Conservation (phyloP, 2,113 vertebrate genomes). For the Hyaena hyaena region DNA sequence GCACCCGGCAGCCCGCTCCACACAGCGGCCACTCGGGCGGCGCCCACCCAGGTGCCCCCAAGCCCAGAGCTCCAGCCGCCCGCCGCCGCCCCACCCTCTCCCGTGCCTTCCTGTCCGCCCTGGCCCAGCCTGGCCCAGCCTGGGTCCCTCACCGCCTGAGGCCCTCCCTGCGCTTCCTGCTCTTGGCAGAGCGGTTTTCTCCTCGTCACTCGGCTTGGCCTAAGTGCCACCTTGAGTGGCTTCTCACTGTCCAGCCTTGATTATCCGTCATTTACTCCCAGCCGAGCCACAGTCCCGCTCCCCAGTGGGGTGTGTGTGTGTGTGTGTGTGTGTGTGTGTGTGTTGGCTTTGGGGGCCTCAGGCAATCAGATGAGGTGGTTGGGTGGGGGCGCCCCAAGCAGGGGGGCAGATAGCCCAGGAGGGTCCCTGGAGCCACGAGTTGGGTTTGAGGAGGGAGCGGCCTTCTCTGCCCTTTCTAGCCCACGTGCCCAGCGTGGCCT, state of each 20-base stretch:
- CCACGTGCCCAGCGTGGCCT: background rate
- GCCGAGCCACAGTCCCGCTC: background rate
- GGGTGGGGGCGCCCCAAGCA: background rate
- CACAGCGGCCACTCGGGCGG: background rate
- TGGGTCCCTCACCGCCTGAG: background rate
- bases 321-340: too few species aligned
- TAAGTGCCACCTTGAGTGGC: background rate
- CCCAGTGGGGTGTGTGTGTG: too few species aligned
- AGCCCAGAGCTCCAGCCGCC: background rate
- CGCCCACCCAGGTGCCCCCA: background rate
- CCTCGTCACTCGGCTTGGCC: rapidly evolving
- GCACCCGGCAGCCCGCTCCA: rapidly evolving
- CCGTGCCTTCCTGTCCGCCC: background rate
- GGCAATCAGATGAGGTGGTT: rapidly evolving
- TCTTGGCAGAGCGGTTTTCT: background rate
- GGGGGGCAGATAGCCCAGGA: background rate
- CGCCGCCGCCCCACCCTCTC: too few species aligned
- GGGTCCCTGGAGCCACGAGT: background rate
- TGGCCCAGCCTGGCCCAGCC: background rate
- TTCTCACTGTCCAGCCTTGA: background rate
- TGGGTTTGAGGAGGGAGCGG: too few species aligned
- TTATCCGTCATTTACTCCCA: background rate
- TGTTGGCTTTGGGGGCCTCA: background rate
- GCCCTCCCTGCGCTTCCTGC: background rate
- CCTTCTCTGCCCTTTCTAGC: background rate